These are phyloP conservation scores for Poeciliopsis retropinna DNA, from an alignment of 2,113 vertebrate species.

Conservation along the genomic window DNA sequence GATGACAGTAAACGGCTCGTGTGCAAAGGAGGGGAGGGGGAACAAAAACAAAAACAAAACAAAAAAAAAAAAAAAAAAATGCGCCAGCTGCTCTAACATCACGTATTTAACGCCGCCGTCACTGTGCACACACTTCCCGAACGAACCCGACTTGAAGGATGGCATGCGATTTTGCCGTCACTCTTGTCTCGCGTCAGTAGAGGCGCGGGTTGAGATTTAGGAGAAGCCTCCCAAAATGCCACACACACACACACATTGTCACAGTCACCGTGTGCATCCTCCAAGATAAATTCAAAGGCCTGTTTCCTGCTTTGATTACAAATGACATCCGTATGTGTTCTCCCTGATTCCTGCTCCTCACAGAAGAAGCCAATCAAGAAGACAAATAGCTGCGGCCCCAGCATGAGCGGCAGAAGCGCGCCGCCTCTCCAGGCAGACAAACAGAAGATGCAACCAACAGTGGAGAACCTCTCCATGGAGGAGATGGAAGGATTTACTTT, in stretches of 20 bases:
- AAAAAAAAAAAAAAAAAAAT: conserved; percentile 55
- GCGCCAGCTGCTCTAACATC: conserved; percentile 72
- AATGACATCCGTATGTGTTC: conserved; percentile 77
- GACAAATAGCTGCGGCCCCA: conserved; percentile 74
- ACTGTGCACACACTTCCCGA: conserved; percentile 55
- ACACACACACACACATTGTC: conserved; percentile 68
- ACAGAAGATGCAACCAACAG: conserved; percentile 61
- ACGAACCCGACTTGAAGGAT: conserved; percentile 73
- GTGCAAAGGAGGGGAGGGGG: background rate
- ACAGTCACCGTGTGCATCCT: conserved; percentile 74
- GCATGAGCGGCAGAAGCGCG: conserved; percentile 65
- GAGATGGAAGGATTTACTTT: conserved; percentile 81
- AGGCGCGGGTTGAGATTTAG: conserved; percentile 65
- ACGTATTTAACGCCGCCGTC: conserved; percentile 67
- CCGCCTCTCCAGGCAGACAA: conserved; percentile 64
- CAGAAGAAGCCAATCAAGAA: conserved; percentile 82
- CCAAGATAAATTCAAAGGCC: conserved; percentile 77
- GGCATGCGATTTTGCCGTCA: conserved; percentile 72
- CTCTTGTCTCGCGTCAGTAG: conserved; percentile 67
- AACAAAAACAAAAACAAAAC: too few relatives aligned
- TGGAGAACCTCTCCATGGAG: conserved; percentile 64
- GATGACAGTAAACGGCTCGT: conserved; percentile 73
- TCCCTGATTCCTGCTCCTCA: conserved; percentile 72
- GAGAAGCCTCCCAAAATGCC: conserved; percentile 69
- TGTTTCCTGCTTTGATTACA: conserved; percentile 81